These are phyloP conservation scores for Urocyon cinereoargenteus DNA, from an alignment of 2,797 vertebrate genomes.

Conservation along the genomic window DNA sequence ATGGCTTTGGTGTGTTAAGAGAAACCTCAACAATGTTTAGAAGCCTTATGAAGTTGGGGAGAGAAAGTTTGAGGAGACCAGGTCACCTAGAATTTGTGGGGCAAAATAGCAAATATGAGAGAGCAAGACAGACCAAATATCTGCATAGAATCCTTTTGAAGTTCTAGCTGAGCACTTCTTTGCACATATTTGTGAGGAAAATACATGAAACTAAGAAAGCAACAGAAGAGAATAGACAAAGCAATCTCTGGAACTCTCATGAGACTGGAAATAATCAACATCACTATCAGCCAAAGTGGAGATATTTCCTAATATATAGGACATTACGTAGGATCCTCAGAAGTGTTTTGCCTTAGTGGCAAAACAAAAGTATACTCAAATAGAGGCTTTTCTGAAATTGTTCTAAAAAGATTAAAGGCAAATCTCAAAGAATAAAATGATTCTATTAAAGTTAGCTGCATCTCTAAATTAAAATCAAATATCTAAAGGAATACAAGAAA, in stretches of 20 bases:
- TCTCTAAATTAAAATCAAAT: neutral
- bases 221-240: neutral
- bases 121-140: neutral
- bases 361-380: neutral
- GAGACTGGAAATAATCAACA: neutral
- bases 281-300: neutral
- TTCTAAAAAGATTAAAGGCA: neutral
- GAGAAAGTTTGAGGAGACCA: neutral
- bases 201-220: neutral
- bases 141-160: neutral
- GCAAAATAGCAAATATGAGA: neutral
- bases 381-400: neutral
- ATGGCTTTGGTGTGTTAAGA: neutral
- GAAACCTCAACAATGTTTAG: neutral
- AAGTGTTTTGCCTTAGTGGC: neutral
- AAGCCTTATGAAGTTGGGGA: neutral
- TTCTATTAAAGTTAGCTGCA: neutral
- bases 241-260: neutral
- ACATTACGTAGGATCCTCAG: neutral
- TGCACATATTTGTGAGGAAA: neutral
- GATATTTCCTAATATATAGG: neutral
- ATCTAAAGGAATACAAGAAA: neutral
- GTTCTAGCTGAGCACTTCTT: neutral
- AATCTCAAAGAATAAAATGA: neutral
- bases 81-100: neutral